phyloP scores from a whole-genome alignment of 2,113 vertebrate species.

The Psophia crepitans region DNA sequence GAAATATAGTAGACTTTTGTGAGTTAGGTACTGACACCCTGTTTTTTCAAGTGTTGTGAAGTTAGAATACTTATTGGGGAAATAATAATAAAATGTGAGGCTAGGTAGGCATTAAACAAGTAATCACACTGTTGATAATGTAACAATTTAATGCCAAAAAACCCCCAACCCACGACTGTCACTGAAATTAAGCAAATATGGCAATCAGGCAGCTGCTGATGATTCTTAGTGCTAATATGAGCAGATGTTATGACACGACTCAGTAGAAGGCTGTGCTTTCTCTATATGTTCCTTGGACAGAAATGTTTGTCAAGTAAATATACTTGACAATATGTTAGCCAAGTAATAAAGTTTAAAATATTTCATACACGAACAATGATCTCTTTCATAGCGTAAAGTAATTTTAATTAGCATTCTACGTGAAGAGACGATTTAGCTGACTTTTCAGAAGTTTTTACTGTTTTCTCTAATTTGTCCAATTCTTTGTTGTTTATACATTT shows the following conservation, averaged over 20 bases:
- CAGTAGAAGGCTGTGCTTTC: neutral
- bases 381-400: neutral
- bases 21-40: neutral
- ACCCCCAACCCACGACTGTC: neutral
- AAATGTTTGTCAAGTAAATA: neutral
- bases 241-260: neutral
- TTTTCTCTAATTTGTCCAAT: neutral
- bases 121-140: neutral
- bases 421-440: neutral
- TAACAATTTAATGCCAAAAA: neutral
- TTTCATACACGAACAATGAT: neutral
- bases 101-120: neutral
- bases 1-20: neutral
- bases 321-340: neutral
- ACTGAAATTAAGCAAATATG: neutral
- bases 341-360: neutral
- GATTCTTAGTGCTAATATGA: neutral
- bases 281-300: neutral
- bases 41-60: neutral
- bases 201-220: neutral
- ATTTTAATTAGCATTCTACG: neutral
- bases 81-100: neutral
- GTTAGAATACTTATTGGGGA: neutral
- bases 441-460: neutral
- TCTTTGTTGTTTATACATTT: neutral